Percentiles rank a stretch among this genome's conserved stretches.
Conservation (phyloP, 1,140 invertebrate genomes). For the Drosophila hydei region DNA sequence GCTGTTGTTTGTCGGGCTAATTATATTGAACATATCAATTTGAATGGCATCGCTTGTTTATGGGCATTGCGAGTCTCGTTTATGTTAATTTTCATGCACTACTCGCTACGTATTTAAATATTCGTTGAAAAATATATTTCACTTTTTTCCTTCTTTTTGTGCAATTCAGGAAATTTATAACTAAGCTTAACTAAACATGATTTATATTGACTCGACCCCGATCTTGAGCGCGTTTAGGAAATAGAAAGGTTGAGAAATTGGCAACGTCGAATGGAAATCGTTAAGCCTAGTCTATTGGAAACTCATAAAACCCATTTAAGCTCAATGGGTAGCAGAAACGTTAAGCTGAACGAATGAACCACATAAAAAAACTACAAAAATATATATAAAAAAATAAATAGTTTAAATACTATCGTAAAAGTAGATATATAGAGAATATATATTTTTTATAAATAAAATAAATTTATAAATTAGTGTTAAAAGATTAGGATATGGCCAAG, state of each 20-base stretch:
- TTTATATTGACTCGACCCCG: constrained; percentile 53
- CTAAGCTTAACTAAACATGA: constrained; percentile 42
- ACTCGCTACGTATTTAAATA: constrained; percentile 2
- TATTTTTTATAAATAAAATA: too few species aligned
- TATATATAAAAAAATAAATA: background rate
- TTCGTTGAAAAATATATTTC: constrained; percentile 3
- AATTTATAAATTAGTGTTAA: too few species aligned
- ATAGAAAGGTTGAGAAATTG: constrained; percentile 38
- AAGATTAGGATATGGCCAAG: too few species aligned
- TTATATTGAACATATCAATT: constrained; percentile 59
- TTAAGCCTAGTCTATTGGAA: background rate
- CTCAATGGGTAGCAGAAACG: background rate
- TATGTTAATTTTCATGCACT: constrained; percentile 39
- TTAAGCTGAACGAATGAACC: too few species aligned
- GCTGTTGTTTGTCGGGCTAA: constrained; percentile 41
- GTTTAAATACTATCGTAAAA: background rate
- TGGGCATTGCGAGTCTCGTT: constrained; percentile 20
- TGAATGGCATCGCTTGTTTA: constrained; percentile 7
- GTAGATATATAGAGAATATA: too few species aligned
- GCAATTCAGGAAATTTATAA: constrained; percentile 52
- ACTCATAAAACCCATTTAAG: background rate
- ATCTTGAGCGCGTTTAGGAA: constrained; percentile 33
- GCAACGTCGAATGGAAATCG: background rate
- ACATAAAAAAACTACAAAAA: background rate
- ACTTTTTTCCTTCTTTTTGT: constrained; percentile 23